These are phyloP conservation scores for Intellagama lesueurii DNA, from an alignment of 2,797 vertebrate species.

Conservation along the genomic window DNA sequence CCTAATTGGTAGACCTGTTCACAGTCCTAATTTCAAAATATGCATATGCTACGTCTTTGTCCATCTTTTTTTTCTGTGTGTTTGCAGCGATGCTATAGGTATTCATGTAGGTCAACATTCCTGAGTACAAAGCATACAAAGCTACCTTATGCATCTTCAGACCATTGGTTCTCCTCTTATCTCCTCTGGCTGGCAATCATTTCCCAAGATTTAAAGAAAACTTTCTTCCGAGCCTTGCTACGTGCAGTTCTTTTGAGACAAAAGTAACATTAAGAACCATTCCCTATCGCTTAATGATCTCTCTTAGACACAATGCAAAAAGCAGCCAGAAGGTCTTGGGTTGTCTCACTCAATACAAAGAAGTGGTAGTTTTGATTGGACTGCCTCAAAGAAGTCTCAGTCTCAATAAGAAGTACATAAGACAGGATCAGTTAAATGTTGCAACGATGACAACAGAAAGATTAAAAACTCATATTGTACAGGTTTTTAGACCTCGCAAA, in stretches of 20 bases:
- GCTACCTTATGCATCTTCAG: not conserved
- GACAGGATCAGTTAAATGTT: not conserved
- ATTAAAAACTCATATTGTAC: not conserved
- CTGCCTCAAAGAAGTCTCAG: not conserved
- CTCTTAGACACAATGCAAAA: not conserved
- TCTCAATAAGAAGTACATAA: not conserved
- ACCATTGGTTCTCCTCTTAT: not conserved
- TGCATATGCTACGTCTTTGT: no score
- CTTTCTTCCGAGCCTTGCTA: not conserved
- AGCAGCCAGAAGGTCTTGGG: not conserved
- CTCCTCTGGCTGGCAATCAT: not conserved
- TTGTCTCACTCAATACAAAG: not conserved
- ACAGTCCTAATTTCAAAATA: no score
- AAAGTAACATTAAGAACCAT: not conserved
- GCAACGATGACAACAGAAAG: not conserved
- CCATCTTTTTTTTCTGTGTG: no score
- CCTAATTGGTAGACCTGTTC: no score
- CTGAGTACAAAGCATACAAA: no score
- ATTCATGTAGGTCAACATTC: no score
- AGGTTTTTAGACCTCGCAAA: not conserved
- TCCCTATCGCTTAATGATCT: not conserved
- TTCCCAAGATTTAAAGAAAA: not conserved
- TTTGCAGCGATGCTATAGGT: no score
- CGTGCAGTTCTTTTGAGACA: not conserved
- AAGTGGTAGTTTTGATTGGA: not conserved